Evolutionary conservation across 2,113 vertebrate genomes (phyloP), one percentile per base, ranked within the genome.

Genomic region (Sciurus niger): DNA sequence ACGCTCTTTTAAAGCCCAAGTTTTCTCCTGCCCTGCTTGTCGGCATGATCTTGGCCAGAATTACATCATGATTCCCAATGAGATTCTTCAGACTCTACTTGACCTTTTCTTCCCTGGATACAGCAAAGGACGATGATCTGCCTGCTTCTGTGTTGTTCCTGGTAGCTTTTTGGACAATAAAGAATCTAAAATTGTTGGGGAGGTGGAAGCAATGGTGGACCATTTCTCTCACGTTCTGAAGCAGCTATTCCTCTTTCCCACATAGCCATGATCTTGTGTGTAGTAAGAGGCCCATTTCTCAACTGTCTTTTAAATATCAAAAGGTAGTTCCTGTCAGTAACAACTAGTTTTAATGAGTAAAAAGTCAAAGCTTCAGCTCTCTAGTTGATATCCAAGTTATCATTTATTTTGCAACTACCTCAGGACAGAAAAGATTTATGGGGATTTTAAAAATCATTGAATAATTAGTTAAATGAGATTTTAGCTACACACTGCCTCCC

Each of bases 51-150:
- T 99, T 98, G 99, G 99, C 89, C 99, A 99, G 97, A 99, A 99
- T 97, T 99, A 99, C 98, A 91, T 97, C 98, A 99, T 99, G 99
- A 98, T 98, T 98, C 99, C 99, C 96, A 99, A 99, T 98, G 99
- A 99, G 98, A 98, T 98, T 94, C 99, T 99, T 55, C 99, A 99
- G 99, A 98, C 98, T 93, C 99, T 99, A 83, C 99, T 99, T 89
- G 99, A 99, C 98, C 99, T 99, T 98, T 99, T 99, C 99, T 99
- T 99, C 97, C 99, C 99, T 68, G 99, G 99, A 96, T 99, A 99
- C 98, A 99, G 99, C 98, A 99, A 99, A 98, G 99, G 99, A 97
- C 99, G 99, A 99, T 99, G 99, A 99, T 99, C 83, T 86, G 94
- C 93, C 98, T 91, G 25, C 95, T 94, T 84, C 80, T 91, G 3